Evolutionary conservation across 2,888 invertebrate genomes (phyloP), one percentile per base, ranked within the genome.

Genomic region (Philereme transversata): DNA sequence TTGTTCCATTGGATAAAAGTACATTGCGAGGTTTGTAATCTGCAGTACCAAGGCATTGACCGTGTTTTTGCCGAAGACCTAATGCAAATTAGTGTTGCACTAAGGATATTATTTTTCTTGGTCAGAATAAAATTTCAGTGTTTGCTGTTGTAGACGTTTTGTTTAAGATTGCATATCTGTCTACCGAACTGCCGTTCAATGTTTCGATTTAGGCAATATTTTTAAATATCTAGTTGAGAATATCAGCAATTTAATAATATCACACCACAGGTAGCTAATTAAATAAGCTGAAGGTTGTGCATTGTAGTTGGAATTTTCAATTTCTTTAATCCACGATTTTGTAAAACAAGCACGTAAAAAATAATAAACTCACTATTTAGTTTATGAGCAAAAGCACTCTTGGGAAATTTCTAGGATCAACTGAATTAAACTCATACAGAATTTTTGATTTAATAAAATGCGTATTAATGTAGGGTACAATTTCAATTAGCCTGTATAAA

Each of bases 11-110:
- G 66, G 64, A 45, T 65, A 63, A 61, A 70, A 74, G 64, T 67
- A 67, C 64, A 65, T 72, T 67, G 50, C 47, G 55, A 62, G 34
- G 40, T 51, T 22, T 46, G 40, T 51, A 46, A 55, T 40, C 40
- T 54, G 38, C 51, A 40, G 40, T 64, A 65, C 65, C 62, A 62
- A 75, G 80, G 74, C 76, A 79, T 77, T 73, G 79, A 81, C 80
- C 79, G 71, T 72, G 64, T 67, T 66, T 67, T 66, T 69, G 67
- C 70, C 60, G 68, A 67, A 69, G 68, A 72, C 71, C 70, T 66
- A 69, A 77, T 76, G 76, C 70, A 73, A 74, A 77, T 73, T 74
- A 77, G 69, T 52, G 55, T 68, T 67, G 40, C 45, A 48, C 40
- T 49, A 59, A 48, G 52, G 56, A 50, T 63, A 53, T 50, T 49